These are phyloP conservation scores for Amphipoea lucens DNA, from an alignment of 2,888 invertebrate genomes.

Conservation along the genomic window DNA sequence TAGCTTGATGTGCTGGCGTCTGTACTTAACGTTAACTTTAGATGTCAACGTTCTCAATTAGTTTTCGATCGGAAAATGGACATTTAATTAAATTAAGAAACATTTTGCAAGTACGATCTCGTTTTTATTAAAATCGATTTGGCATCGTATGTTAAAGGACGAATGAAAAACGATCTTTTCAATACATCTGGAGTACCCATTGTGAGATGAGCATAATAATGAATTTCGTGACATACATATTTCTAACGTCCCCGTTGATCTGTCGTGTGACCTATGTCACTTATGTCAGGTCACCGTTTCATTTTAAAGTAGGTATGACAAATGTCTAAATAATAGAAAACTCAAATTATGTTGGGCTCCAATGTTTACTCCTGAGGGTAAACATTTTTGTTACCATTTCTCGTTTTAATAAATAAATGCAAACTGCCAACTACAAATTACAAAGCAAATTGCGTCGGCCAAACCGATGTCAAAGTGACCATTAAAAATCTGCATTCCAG, in stretches of 20 bases:
- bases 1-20: too few relatives aligned
- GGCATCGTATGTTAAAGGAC: neutral
- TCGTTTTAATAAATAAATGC: neutral
- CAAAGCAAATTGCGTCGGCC: neutral
- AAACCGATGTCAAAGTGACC: neutral
- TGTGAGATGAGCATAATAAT: neutral
- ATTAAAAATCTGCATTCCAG: neutral
- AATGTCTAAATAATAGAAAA: neutral
- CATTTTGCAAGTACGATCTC: neutral
- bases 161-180: neutral
- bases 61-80: neutral
- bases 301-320: neutral
- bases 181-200: neutral
- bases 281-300: neutral
- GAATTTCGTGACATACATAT: neutral
- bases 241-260: too few relatives aligned
- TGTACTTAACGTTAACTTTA: too few relatives aligned
- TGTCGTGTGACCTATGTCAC: too few relatives aligned
- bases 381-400: neutral
- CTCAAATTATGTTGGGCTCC: too few relatives aligned
- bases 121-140: neutral
- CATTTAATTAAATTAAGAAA: neutral
- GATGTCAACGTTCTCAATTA: slow-evolving; percentile 13
- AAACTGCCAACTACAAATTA: slow-evolving; percentile 6
- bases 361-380: neutral